A percentile compares a stretch with the other conserved stretches of the same genome.
Conservation (phyloP, 2,888 invertebrate genomes). For the Liodrosophila aerea region DNA sequence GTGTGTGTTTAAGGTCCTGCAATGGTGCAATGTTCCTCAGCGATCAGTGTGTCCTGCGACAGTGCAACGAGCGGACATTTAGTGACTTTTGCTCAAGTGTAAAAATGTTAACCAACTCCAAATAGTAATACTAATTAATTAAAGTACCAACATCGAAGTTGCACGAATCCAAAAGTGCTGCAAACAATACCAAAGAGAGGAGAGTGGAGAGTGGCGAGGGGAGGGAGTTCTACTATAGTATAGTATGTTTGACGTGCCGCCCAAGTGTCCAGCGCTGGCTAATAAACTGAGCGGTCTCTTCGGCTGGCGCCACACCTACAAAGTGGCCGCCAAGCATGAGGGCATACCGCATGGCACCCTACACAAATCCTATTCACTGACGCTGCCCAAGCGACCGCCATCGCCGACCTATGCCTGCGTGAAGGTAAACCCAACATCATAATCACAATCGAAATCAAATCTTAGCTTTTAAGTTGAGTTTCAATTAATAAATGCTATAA, state of each 20-base stretch:
- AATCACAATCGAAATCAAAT: neutral
- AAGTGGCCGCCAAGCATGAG: conserved; percentile 89
- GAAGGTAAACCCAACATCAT: conserved; percentile 72
- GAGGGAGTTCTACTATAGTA: too few relatives aligned
- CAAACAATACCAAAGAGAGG: conserved; percentile 19
- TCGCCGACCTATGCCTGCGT: conserved; percentile 71
- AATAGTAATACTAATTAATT: conserved; percentile 12
- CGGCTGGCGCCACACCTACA: conserved; percentile 91
- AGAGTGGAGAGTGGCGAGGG: conserved; percentile 20
- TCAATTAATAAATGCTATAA: too few relatives aligned
- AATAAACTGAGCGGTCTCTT: conserved; percentile 90
- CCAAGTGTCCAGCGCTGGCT: conserved; percentile 89
- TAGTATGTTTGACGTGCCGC: conserved; percentile 85
- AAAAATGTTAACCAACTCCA: conserved; percentile 27
- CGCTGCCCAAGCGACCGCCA: conserved; percentile 80
- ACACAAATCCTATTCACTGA: conserved; percentile 82
- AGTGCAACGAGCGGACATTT: conserved; percentile 15
- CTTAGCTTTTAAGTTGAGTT: neutral
- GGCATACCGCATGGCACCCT: conserved; percentile 83
- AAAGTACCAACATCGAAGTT: conserved; percentile 14
- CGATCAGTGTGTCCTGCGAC: too few relatives aligned
- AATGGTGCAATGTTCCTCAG: conserved; percentile 34
- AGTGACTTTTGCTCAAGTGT: conserved; percentile 38
- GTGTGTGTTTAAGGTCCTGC: conserved; percentile 8
- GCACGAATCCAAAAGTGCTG: conserved; percentile 5